Base-by-base conservation (phyloP, 2,888 invertebrate species). In the Ashinkailepas kermadecensis region DNA sequence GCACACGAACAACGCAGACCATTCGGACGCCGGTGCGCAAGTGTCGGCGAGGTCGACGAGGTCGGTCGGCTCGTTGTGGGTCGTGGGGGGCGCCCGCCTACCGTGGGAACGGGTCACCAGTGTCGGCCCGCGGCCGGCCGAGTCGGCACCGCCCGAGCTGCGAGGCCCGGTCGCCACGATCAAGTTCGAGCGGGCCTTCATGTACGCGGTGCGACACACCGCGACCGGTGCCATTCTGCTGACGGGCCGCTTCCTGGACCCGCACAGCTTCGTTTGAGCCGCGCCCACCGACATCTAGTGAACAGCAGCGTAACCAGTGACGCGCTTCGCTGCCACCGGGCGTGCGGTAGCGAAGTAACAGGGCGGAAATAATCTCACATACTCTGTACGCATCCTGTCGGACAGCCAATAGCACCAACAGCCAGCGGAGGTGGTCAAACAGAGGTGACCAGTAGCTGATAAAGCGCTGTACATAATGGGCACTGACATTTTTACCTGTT, bases 181-280 rank as follows among this genome's bases (percentile, higher is more conserved):
- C 86, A 92, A 93, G 85, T 93, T 95, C 86, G 95, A 96, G 86
- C 90, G 95, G 86, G 95, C 95, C 0, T 96, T 96, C 90, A 89
- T 96, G 57, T 96, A 94, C 87, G 93, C 95, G 85, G 94, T 95
- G 21, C 90, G 95, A 86, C 95, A 96, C 88, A 95, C 95, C 88
- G 95, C 95, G 1, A 93, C 95, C n/a, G 95, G 95, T 83, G 91
- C 95, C 89, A 93, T 96, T 86, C 89, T 96, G 81, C 94, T 94
- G 87, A 94, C 95, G 90, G 95, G 95, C 74, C 90, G 95, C 94
- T 89, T 95, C 94, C 88, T 95, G 94, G 74, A 91, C 93, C 88
- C 90, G 6, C 81, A 83, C 64, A 81, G 65, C 64, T 81, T 81
- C 18, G 15, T 58, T 7, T 79, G 25, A 57, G 57, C 59, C 59